A percentile compares a stretch with the other conserved stretches of the same genome.
Evolutionary conservation across 2,888 invertebrate species (phyloP).

Genomic region (Eutolmus rufibarbis): DNA sequence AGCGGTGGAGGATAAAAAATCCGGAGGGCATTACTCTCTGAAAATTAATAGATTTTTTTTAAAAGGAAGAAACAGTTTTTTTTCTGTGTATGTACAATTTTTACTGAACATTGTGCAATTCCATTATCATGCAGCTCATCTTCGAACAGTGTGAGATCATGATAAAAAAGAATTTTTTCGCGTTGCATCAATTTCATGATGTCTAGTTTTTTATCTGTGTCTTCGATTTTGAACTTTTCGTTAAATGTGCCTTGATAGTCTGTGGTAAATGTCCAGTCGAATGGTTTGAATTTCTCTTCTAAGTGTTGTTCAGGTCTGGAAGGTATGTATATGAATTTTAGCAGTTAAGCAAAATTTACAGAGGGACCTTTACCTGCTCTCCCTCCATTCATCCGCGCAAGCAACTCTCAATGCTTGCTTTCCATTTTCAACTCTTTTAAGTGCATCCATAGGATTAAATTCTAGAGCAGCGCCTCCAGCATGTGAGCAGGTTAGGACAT

Average conservation of each 20-base stretch:
- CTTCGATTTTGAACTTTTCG: conserved; percentile 67
- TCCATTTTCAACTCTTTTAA: conserved; percentile 79
- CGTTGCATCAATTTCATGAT: conserved; percentile 85
- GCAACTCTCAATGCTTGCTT: conserved; percentile 83
- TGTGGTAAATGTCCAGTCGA: conserved; percentile 98
- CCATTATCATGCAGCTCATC: conserved; percentile 99
- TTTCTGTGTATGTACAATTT: conserved; percentile 78
- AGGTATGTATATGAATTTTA: neutral
- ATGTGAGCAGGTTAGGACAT: conserved; percentile 77
- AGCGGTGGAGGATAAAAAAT: conserved; percentile 88
- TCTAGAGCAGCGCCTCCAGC: conserved; percentile 73
- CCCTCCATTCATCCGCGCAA: conserved; percentile 90
- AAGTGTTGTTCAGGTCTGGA: conserved; percentile 71
- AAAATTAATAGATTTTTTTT: conserved; percentile 52
- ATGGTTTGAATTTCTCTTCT: conserved; percentile 82
- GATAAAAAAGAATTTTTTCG: conserved; percentile 93
- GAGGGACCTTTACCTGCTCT: conserved; percentile 72
- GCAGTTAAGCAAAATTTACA: conserved; percentile 48
- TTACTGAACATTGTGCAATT: conserved; percentile 85
- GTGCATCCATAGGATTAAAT: conserved; percentile 91
- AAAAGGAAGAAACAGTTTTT: neutral
- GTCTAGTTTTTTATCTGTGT: conserved; percentile 81
- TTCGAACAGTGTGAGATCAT: conserved; percentile 93
- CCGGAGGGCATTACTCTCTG: conserved; percentile 96
- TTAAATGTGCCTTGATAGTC: conserved; percentile 84